Conservation (phyloP, 2,797 vertebrate species). For the Aldrovandia affinis region DNA sequence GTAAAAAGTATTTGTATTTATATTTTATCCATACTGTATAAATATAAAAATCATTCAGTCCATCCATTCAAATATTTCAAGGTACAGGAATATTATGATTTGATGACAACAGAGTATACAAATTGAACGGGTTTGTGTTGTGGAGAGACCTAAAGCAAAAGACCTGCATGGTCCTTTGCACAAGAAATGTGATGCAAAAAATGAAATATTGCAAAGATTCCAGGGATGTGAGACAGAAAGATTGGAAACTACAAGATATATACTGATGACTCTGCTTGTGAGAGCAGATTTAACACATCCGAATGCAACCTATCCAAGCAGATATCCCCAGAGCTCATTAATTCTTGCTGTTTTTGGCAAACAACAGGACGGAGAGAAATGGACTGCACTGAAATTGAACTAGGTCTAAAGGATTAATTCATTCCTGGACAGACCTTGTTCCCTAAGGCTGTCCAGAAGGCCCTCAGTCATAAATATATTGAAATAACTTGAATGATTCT, state of each 20-base stretch:
- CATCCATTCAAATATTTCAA: neutral
- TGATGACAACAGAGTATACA: neutral
- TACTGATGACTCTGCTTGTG: neutral
- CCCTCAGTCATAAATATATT: neutral
- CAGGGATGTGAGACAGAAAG: neutral
- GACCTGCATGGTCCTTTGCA: neutral
- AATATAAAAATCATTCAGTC: neutral
- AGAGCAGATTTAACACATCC: neutral
- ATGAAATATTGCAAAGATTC: neutral
- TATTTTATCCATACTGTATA: neutral
- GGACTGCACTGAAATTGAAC: conserved; percentile 1
- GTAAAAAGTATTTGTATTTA: neutral
- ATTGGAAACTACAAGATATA: neutral
- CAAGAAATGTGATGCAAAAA: conserved; percentile 1
- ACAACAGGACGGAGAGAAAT: neutral
- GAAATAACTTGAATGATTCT: neutral
- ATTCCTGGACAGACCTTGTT: neutral
- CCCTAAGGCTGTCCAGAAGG: neutral
- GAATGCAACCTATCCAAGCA: neutral
- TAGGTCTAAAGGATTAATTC: conserved; percentile 1
- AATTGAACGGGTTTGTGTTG: neutral
- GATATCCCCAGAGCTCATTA: conserved; percentile 2
- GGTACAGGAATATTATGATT: neutral
- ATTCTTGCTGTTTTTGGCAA: conserved; percentile 17
- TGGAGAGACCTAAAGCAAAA: neutral